phyloP scores from a whole-genome alignment of 2,888 invertebrate species.

The Crematogaster levior region DNA sequence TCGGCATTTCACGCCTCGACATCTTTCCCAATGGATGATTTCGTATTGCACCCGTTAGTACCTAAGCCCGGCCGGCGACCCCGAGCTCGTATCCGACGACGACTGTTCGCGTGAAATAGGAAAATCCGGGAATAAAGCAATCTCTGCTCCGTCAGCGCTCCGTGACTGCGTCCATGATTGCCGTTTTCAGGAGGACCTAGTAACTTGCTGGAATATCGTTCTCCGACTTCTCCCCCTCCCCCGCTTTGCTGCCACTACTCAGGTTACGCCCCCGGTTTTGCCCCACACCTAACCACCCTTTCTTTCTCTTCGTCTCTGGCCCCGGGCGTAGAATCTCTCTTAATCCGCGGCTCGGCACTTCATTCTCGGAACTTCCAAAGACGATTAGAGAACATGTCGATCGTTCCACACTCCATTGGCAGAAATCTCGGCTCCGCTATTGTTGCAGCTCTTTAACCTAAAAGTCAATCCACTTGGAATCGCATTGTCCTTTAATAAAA shows the following conservation, averaged over 20 bases:
- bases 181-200: slow-evolving; percentile 43
- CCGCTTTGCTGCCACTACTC: neutral
- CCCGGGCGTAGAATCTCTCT: slow-evolving; percentile 60
- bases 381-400: slow-evolving; percentile 63
- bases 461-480: slow-evolving; percentile 23
- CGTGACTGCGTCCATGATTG: slow-evolving; percentile 43
- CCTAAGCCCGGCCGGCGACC: neutral
- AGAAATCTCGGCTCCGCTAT: slow-evolving; percentile 19
- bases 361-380: slow-evolving; percentile 66
- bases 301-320: slow-evolving; percentile 16
- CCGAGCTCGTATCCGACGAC: slow-evolving; percentile 25
- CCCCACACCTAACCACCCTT: neutral
- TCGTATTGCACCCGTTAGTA: slow-evolving; percentile 17
- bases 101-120: slow-evolving; percentile 47
- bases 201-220: slow-evolving; percentile 37
- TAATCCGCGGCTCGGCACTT: slow-evolving; percentile 69
- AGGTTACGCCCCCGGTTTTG: neutral
- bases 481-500: neutral
- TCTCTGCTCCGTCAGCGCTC: slow-evolving; percentile 52
- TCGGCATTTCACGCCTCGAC: slow-evolving; percentile 19
- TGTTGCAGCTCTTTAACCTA: slow-evolving; percentile 19
- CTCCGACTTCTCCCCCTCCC: neutral
- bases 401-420: slow-evolving; percentile 28
- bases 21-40: slow-evolving; percentile 29
- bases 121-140: slow-evolving; percentile 50